Base-by-base conservation (phyloP, 2,113 vertebrate species). In the Elanus axillaris region DNA sequence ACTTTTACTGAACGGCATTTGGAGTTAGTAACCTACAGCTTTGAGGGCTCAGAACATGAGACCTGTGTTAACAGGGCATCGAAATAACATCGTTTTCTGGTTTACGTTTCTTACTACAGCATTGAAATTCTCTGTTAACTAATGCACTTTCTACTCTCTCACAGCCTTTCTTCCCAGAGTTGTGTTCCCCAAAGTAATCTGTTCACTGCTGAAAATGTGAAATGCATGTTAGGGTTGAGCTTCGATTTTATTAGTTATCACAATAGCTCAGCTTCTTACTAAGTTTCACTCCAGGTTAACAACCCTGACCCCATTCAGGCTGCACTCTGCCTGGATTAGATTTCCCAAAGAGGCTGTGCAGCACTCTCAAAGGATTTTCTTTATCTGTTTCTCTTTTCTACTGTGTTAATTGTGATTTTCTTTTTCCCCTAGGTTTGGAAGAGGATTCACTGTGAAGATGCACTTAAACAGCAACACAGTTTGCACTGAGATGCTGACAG, bases 391-490 rank as follows among this genome's bases (percentile, higher is more conserved):
- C 58, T 96, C 74, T 88, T 85, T 90, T 72, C 84, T 86, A 29
- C 69, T 55, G 63, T 19, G 11, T 55, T 75, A 92, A 93, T 94
- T 91, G 77, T 52, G 82, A 73, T 91, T 97, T 94, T 86, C 66
- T 92, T 91, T 94, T 32, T 1, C 43, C 66, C 25, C 29, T 88
- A 99, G 99, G 96, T 99, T 99, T 92, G 99, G 99, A 95, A 99
- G 98, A 69, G 99, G 99, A 89, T 99, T 99, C 98, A 99, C 99
- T n/a, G 99, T 99, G 97, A 99, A 99, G 97, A 99, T 99, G 98
- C 99, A 99, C 96, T 98, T 99, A 98, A 98, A 98, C 13, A 97
- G 97, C 92, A 98, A 97, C 85, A 97, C 96, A 64, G 98, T 97
- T 72, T 97, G 97, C 80, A 98, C 98, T 48, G 98, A 99, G 72